Evolutionary conservation across 2,888 invertebrate species (phyloP), one percentile per base, ranked within the genome.

Genomic region (Nemapogon koenigi): DNA sequence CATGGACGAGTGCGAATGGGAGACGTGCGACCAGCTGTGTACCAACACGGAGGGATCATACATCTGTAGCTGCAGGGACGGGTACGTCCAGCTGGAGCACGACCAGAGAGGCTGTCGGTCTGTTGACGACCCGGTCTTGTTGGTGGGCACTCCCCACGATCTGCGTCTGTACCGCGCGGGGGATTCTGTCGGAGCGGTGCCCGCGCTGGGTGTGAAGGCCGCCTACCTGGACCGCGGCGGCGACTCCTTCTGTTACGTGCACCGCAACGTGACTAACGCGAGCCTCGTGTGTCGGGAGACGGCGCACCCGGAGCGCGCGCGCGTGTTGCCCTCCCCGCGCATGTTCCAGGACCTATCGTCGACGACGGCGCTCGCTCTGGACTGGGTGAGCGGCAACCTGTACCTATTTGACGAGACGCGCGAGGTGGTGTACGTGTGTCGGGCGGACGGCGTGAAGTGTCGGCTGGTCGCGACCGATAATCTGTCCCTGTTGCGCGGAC

Each of bases 351-450:
- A 83, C 49, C n/a, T n/a, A n/a, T n/a, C n/a, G 66, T 87, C 40
- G 81, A 83, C 57, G 81, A n/a, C n/a, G n/a, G n/a, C n/a, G n/a
- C n/a, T n/a, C n/a, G n/a, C n/a, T n/a, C n/a, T 88, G 46, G 94
- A 95, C 71, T 95, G 94, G 94, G 72, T 92, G 40, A 85, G 90
- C 11, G 84, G 85, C 50, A 92, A 92, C 75, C 93, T 92, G 91
- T 95, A 93, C 73, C 83, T 92, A 59, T 73, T 87, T 51, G 91
- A 90, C 66, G 83, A 81, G 51, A 75, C 72, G 38, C 81, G 84
- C 45, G 86, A 85, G 56, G 81, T 85, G 62, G 82, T 93, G 48
- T 87, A 88, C 67, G 76, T 87, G 49, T 93, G 93, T 68, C 81
- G 81, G 43, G 68, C 71, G 36, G 57, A 75, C 38, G 81, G 90